Evolutionary conservation across 2,797 vertebrate genomes (phyloP), one percentile per base, ranked within the genome.

Genomic region (Cynopterus sphinx): DNA sequence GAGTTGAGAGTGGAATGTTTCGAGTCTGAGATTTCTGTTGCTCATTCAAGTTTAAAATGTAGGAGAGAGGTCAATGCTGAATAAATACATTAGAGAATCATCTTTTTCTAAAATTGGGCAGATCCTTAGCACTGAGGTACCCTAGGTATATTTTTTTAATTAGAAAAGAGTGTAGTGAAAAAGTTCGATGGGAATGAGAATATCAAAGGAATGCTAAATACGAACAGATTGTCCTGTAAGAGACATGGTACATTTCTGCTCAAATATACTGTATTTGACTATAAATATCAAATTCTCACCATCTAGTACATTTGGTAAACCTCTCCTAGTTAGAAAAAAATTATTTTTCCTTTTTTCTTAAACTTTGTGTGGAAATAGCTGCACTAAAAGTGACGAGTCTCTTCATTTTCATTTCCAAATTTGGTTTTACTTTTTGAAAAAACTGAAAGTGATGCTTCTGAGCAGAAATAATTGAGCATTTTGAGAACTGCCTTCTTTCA

Each of bases 361-460:
- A 96, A 90, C 3, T 94, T 81, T 19, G 10, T 87, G 39, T 53
- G 39, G 46, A 90, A 89, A 91, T n/a, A 41, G 9, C 15, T 87
- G 43, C 24, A 17, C 70, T 59, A 51, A 55, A 89, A 95, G 28
- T 88, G 41, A 89, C 21, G 75, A 79, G 21, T 93, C 61, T 84
- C 28, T 73, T 87, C 41, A 83, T 67, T 93, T 87, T 88, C 51
- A 92, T 87, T 43, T 92, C 59, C 65, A 88, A 94, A 81, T 26
- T 63, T 71, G 19, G 68, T 91, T 85, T 93, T 73, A 87, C 83
- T 92, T 92, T 92, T 84, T 94, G 22, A 70, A 91, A 91, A 96
- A 98, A 97, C 81, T 77, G 96, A 98, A 98, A 94, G 86, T 70
- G 89, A 31, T 28, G 9, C 75, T 96, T 97, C 78, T 74, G 77